phyloP scores from a whole-genome alignment of 1,140 invertebrate species.

The Drosophila equinoxialis region DNA sequence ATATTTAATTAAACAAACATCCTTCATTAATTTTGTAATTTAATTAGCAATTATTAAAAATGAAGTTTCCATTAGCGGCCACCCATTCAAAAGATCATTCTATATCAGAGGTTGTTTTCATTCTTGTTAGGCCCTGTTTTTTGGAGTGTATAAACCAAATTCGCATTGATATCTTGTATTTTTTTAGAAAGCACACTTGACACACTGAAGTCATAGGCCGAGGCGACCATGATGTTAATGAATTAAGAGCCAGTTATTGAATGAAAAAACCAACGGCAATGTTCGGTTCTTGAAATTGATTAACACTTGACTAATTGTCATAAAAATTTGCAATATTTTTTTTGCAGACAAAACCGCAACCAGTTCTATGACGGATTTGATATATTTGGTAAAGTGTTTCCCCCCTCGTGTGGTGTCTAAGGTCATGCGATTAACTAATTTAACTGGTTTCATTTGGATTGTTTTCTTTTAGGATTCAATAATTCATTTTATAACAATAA shows the following conservation, averaged over 20 bases:
- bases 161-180: neutral
- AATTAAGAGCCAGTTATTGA: conserved; percentile 27
- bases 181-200: conserved; percentile 41
- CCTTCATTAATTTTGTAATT: too few relatives aligned
- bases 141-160: conserved; percentile 1
- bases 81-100: too few relatives aligned
- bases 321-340: conserved; percentile 55
- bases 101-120: too few relatives aligned
- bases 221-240: conserved; percentile 36
- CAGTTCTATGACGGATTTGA: conserved; percentile 36
- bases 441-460: conserved; percentile 31
- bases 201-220: conserved; percentile 31
- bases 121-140: neutral
- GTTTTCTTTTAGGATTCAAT: neutral
- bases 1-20: too few relatives aligned
- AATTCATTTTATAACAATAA: conserved; percentile 53
- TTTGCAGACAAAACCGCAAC: conserved; percentile 54
- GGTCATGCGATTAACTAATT: conserved; percentile 35
- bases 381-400: conserved; percentile 18
- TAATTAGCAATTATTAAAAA: too few relatives aligned
- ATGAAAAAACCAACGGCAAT: conserved; percentile 8
- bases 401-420: conserved; percentile 34
- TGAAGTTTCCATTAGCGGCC: neutral
- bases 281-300: conserved; percentile 58
- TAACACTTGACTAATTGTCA: conserved; percentile 51